Conservation (phyloP, 2,113 vertebrate genomes). For the Chinchilla lanigera region DNA sequence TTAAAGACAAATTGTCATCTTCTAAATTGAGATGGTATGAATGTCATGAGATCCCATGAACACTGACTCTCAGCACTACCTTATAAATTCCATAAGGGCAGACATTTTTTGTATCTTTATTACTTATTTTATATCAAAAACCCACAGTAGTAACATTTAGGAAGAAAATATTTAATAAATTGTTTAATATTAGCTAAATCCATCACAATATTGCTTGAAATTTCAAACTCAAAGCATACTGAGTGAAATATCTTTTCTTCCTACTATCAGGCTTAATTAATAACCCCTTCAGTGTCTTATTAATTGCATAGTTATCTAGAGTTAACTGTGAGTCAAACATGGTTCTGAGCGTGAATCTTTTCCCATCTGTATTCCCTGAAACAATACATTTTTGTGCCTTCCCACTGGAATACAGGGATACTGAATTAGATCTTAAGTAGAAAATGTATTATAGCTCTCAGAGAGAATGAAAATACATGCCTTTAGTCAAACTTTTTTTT, state of each 20-base stretch:
- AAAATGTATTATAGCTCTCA: background rate
- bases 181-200: conserved; percentile 4
- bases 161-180: background rate
- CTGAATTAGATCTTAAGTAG: conserved; percentile 28
- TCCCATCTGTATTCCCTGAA: background rate
- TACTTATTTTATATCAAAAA: background rate
- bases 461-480: background rate
- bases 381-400: background rate
- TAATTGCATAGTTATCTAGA: background rate
- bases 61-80: background rate
- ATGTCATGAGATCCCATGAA: background rate
- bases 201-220: conserved; percentile 27
- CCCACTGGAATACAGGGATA: background rate
- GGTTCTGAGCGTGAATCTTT: background rate
- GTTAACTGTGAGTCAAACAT: background rate
- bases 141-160: background rate
- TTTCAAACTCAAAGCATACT: background rate
- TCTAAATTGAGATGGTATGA: background rate
- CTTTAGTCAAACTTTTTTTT: conserved; percentile 60
- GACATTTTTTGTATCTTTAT: background rate
- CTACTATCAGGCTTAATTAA: conserved; percentile 20
- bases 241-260: conserved; percentile 4
- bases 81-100: background rate
- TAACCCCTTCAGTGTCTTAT: background rate
- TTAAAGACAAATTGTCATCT: conserved; percentile 23